Conservation (phyloP, 2,113 vertebrate species). For the Eulemur rufifrons region DNA sequence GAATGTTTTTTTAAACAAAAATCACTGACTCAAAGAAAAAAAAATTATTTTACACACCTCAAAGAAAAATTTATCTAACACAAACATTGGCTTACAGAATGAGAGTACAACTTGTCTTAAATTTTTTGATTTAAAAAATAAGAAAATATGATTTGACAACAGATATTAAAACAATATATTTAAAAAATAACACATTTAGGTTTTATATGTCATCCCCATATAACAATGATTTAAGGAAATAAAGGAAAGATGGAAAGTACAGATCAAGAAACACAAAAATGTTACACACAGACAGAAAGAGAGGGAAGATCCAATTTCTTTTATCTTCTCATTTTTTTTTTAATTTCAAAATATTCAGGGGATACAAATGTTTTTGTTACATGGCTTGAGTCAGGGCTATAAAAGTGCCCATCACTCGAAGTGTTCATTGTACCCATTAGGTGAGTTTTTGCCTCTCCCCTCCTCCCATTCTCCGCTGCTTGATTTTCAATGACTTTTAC, state of each 20-base stretch:
- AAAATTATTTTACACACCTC: background rate
- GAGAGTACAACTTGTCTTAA: background rate
- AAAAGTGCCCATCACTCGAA: no score
- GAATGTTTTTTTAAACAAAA: background rate
- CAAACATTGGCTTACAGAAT: background rate
- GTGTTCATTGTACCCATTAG: no score
- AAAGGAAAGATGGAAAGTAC: background rate
- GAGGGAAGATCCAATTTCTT: background rate
- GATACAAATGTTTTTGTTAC: no score
- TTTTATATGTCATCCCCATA: background rate
- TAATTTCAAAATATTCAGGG: no score
- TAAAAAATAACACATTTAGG: slow-evolving; percentile 20
- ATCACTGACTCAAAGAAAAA: background rate
- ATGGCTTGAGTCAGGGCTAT: no score
- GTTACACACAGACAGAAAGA: background rate
- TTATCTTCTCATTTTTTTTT: no score
- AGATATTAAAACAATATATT: background rate
- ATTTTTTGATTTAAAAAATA: background rate
- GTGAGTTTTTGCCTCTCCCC: no score
- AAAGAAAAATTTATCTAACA: background rate
- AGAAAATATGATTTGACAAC: background rate
- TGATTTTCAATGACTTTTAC: no score
- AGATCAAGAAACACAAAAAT: background rate
- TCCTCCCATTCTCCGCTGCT: no score
- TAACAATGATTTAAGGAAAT: background rate